Evolutionary conservation across 2,888 invertebrate species (phyloP), one percentile per base, ranked within the genome.

Genomic region (Caenorhabditis afra): DNA sequence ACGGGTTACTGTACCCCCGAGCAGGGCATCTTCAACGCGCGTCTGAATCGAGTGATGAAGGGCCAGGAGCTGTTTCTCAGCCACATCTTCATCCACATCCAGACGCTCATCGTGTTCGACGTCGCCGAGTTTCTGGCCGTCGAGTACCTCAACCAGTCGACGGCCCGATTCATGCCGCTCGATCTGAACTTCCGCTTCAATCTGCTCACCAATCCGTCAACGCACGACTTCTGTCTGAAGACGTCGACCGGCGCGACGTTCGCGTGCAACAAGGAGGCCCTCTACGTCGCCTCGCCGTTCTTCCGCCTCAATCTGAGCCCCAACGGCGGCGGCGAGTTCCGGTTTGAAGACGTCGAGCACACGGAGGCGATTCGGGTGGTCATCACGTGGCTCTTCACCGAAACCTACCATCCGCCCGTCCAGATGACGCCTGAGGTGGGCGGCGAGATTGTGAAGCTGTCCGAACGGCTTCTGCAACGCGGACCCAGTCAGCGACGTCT

Each of bases 1-100:
- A 14, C 53, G 3, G 52, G 53, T n/a, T 70, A 70, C 61, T 45
- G 70, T 70, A 70, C 70, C 12, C 70, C 70, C 12, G 70, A 61
- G 37, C 29, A 45, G 8, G 41, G 50, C 1, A 39, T 23, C 10
- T 35, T 70, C 3, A 44, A 23, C 22, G 3, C 29, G 29, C 29
- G 29, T 3, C 29, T 29, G 4, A 29, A 29, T 7, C 29, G 29
- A 7, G 7, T 29, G 4, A 7, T 29, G 29, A 29, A 29, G n/a
- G n/a, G n/a, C 7, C 29, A 29, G 7, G 29, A 29, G 29, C 3
- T 29, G 29, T 5, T n/a, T n/a, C n/a, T 29, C 4, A 29, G 7
- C 4, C 29, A 59, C 10, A 2, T 23, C n/a, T 3, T 37, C 4
- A 45, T 71, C 20, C 61, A 71, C 10, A 37, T 71, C 11, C 55